A percentile compares a stretch with the other conserved stretches of the same genome.
phyloP scores from a whole-genome alignment of 2,888 invertebrate species.

The Ochropacha duplaris region DNA sequence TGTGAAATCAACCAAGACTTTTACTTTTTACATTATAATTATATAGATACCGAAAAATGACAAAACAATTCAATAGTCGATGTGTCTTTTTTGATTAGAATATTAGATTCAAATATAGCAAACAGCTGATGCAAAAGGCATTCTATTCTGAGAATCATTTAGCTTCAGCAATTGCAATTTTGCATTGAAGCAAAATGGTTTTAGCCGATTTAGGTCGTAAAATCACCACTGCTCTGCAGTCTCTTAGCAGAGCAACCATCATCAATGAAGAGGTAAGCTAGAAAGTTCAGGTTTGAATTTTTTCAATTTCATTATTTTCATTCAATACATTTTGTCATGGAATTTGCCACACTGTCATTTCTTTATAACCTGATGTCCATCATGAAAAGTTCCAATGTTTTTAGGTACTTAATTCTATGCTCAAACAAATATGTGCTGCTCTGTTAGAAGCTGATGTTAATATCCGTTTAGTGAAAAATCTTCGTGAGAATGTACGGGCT shows the following conservation, averaged over 20 bases:
- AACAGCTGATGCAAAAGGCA: constrained; percentile 45
- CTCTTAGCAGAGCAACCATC: constrained; percentile 98
- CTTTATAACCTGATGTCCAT: background rate
- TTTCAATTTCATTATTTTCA: too few relatives aligned
- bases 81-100: constrained; percentile 12
- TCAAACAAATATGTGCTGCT: constrained; percentile 99
- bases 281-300: too few relatives aligned
- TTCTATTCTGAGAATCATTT: background rate
- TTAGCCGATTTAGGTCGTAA: constrained; percentile 99
- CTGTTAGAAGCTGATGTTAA: constrained; percentile 98
- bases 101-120: constrained; percentile 8
- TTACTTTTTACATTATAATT: background rate
- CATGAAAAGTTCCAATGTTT: constrained; percentile 25
- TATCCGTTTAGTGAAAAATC: constrained; percentile 96
- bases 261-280: constrained; percentile 97
- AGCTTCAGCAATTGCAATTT: constrained; percentile 27
- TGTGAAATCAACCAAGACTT: background rate
- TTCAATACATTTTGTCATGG: background rate
- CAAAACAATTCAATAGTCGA: constrained; percentile 26
- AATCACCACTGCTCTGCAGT: constrained; percentile 98
- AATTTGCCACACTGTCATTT: background rate
- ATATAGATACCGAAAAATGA: constrained; percentile 32
- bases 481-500: constrained; percentile 97
- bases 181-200: constrained; percentile 89
- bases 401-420: constrained; percentile 98